Base-by-base conservation (phyloP, 2,113 vertebrate genomes). In the Tautogolabrus adspersus region DNA sequence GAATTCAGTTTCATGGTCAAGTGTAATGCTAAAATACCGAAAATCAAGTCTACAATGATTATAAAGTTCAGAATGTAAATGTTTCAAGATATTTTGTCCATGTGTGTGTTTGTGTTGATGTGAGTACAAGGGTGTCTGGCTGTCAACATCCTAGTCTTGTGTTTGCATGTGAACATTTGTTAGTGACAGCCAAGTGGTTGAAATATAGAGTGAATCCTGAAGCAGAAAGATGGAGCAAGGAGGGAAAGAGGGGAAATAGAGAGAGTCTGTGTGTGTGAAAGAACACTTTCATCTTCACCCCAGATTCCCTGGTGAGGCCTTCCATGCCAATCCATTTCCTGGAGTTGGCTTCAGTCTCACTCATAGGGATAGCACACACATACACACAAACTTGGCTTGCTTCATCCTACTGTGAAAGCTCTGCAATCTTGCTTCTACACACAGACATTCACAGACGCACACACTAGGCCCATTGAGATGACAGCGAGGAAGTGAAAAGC, bases 291-390 rank as follows among this genome's bases (percentile, higher is more conserved):
- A 93, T 92, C 90, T 91, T 91, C 82, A 89, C 82, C 87, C 89
- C 83, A 89, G 66, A 91, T 76, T 92, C 92, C 91, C 91, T 77
- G 81, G 84, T 66, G 86, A 86, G 77, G 89, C 72, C 90, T 87
- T 91, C 89, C 85, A 85, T 91, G 92, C 91, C 91, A 93, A 91
- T 90, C 91, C 89, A 92, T 93, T 92, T 93, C 90, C 90, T 90
- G 84, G 87, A 91, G 88, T 91, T 92, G 89, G 91, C 91, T 88
- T 83, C 83, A 84, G 72, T 80, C 75, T 92, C 85, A 81, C 83
- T 85, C 89, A 73, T 77, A 87, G 86, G 87, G 84, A 90, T 51
- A 22, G 61, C 70, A 30, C 77, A 82, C 65, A 72, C 59, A 46
- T 38, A 68, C 64, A 75, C 15, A 34, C 30, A 34, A 34, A 78